Evolutionary conservation across 2,888 invertebrate species (phyloP).

Genomic region (Drosophila parthenogenetica): DNA sequence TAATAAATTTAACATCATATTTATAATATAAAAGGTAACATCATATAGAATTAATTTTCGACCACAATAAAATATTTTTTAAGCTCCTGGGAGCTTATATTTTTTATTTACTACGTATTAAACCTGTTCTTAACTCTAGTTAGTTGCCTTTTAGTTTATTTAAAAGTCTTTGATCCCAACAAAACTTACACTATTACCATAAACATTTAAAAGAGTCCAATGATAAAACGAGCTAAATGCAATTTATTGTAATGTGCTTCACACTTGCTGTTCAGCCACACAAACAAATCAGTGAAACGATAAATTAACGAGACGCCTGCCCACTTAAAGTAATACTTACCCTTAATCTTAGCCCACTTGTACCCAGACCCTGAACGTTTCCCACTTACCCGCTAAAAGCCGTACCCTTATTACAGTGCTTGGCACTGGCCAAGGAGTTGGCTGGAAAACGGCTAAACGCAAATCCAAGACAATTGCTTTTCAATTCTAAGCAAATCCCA

Average conservation of each 20-base stretch:
- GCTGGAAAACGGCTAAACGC: constrained; percentile 57
- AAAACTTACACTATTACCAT: background rate
- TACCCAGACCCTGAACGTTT: background rate
- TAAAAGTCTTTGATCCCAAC: too few species aligned
- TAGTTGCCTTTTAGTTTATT: too few species aligned
- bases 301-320: constrained; percentile 70
- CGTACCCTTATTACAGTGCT: background rate
- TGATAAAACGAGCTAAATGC: constrained; percentile 30
- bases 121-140: too few species aligned
- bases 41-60: too few species aligned
- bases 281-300: constrained; percentile 74
- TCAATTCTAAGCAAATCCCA: constrained; percentile 72
- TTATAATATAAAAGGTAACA: too few species aligned
- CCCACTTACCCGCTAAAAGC: background rate
- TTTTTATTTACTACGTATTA: too few species aligned
- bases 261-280: constrained; percentile 21
- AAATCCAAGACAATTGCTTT: constrained; percentile 83
- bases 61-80: too few species aligned
- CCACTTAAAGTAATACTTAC: constrained; percentile 62
- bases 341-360: background rate
- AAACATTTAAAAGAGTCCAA: constrained; percentile 4
- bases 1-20: too few species aligned
- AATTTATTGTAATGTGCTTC: constrained; percentile 36
- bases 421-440: background rate
- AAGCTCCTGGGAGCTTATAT: too few species aligned